Evolutionary conservation across 2,797 vertebrate genomes (phyloP).

Genomic region (Acrossocheilus fasciatus): DNA sequence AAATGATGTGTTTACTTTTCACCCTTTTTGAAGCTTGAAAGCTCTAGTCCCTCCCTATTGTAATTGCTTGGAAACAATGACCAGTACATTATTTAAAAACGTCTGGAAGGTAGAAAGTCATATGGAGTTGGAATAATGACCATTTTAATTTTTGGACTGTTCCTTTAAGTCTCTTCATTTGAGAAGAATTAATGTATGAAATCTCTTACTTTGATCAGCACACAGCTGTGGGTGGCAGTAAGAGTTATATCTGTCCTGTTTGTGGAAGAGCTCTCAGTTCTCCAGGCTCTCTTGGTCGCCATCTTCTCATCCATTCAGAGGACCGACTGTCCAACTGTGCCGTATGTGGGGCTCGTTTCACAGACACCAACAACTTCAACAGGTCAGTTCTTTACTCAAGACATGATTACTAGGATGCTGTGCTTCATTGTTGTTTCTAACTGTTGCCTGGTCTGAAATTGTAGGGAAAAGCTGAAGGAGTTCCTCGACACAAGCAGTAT

Average conservation of each 20-base stretch:
- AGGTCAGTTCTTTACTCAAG: slow-evolving; percentile 75
- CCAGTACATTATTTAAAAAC: background rate
- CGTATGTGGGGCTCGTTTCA: slow-evolving; percentile 94
- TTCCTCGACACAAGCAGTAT: slow-evolving; percentile 84
- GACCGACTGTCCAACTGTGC: slow-evolving; percentile 98
- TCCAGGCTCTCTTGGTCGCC: slow-evolving; percentile 93
- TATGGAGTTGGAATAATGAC: background rate
- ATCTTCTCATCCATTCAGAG: slow-evolving; percentile 97
- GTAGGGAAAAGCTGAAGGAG: slow-evolving; percentile 93
- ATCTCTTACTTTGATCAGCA: slow-evolving; percentile 79
- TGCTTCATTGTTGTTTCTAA: slow-evolving; percentile 38
- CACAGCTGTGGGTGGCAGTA: slow-evolving; percentile 91
- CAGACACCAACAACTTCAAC: slow-evolving; percentile 94
- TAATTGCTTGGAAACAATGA: background rate
- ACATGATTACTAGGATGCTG: background rate
- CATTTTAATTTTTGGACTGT: background rate
- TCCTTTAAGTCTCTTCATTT: background rate
- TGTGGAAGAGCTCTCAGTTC: slow-evolving; percentile 97
- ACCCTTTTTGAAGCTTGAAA: background rate
- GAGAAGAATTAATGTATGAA: slow-evolving; percentile 19
- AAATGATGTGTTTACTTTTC: background rate
- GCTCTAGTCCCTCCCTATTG: background rate
- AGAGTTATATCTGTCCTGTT: slow-evolving; percentile 96
- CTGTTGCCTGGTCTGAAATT: slow-evolving; percentile 40
- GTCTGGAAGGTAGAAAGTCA: background rate